Evolutionary conservation across 2,113 vertebrate species (phyloP).

Genomic region (Nerophis ophidion): DNA sequence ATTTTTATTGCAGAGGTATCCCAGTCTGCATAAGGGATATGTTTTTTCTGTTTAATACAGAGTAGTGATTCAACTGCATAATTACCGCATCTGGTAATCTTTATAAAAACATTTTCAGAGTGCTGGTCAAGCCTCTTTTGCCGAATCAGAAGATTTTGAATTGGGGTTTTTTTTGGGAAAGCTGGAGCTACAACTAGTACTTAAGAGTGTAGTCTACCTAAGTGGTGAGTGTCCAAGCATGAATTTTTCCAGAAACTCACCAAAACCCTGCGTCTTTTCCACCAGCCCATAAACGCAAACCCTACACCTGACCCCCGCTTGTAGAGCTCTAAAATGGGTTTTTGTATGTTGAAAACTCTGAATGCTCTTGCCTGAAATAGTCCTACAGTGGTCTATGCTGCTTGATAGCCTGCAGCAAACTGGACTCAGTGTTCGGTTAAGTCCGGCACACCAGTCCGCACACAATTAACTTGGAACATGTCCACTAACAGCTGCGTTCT

Average conservation of each 20-base stretch:
- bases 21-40: no score
- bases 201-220: neutral
- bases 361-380: constrained; percentile 53
- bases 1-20: neutral
- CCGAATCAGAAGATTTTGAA: neutral
- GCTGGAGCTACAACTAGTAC: neutral
- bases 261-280: neutral
- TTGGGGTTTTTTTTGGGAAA: no score
- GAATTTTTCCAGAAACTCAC: constrained; percentile 17
- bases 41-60: no score
- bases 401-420: neutral
- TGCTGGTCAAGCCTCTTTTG: no score
- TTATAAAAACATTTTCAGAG: no score
- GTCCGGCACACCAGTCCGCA: constrained; percentile 28
- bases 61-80: no score
- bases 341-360: constrained; percentile 31
- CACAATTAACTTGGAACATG: constrained; percentile 20
- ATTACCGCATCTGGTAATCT: no score
- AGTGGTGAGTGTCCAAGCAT: neutral
- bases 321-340: neutral
- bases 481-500: constrained; percentile 48
- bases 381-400: constrained; percentile 27
- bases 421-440: constrained; percentile 28
- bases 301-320: constrained; percentile 21
- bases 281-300: constrained; percentile 6